Evolutionary conservation across 2,888 invertebrate genomes (phyloP).

Genomic region (Lasius fuliginosus): DNA sequence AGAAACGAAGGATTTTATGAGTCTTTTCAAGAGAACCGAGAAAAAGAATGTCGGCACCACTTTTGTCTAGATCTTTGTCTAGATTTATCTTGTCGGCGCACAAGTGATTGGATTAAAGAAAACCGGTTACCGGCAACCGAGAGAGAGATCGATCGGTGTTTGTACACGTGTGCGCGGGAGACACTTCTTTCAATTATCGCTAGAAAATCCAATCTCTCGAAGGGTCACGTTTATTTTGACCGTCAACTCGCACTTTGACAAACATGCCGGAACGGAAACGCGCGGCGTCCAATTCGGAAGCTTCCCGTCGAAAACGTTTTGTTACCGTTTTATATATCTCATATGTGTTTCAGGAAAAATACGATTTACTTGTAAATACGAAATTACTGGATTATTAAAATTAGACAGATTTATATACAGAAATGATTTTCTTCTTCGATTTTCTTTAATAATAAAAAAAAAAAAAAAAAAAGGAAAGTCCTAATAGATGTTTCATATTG

Average conservation of each 20-base stretch:
- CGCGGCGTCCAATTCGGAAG: background rate
- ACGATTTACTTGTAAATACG: background rate
- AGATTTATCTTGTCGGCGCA: conserved; percentile 58
- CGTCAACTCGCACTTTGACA: conserved; percentile 7
- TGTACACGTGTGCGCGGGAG: conserved; percentile 27
- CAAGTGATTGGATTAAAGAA: conserved; percentile 68
- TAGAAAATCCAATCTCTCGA: conserved; percentile 43
- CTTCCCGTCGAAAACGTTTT: background rate
- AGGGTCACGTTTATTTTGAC: conserved; percentile 22
- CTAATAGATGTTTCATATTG: background rate
- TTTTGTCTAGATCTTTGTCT: background rate
- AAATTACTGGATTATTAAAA: conserved; percentile 6
- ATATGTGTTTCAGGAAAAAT: background rate
- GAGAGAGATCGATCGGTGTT: conserved; percentile 21
- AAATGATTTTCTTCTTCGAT: background rate
- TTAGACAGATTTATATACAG: background rate
- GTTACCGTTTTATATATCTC: background rate
- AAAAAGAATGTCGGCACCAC: conserved; percentile 45
- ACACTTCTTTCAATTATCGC: conserved; percentile 27
- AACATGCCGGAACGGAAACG: background rate
- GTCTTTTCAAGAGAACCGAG: background rate
- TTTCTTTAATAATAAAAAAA: background rate
- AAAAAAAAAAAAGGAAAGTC: background rate
- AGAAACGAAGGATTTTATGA: conserved; percentile 74
- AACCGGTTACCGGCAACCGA: background rate